These are phyloP conservation scores for Apeltes quadracus DNA, from an alignment of 2,113 vertebrate species.

Conservation along the genomic window DNA sequence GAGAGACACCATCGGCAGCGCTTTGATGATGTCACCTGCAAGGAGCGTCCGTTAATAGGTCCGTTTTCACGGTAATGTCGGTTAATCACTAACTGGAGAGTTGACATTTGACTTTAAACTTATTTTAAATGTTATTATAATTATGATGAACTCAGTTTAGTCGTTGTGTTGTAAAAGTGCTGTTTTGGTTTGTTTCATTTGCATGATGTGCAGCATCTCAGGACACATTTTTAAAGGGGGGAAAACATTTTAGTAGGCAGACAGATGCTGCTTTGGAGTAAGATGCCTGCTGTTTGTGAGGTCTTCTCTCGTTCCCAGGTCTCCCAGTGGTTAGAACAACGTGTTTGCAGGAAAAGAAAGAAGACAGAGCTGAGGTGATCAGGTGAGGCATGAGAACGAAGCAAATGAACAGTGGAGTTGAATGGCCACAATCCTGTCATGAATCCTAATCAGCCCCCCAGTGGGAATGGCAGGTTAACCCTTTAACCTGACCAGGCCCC, in stretches of 20 bases:
- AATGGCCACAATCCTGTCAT: slow-evolving; percentile 42
- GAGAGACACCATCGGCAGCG: background rate
- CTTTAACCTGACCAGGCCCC: slow-evolving; percentile 24
- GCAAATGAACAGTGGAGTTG: slow-evolving; percentile 37
- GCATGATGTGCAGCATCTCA: slow-evolving; percentile 4
- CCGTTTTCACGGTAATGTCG: background rate
- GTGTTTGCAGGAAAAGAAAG: slow-evolving; percentile 23
- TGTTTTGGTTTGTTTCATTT: slow-evolving; percentile 5
- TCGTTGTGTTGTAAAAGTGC: background rate
- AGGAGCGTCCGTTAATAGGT: background rate
- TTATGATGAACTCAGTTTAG: slow-evolving; percentile 5
- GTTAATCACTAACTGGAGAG: slow-evolving; percentile 3
- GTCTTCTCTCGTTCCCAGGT: slow-evolving; percentile 12
- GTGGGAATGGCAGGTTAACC: slow-evolving; percentile 25
- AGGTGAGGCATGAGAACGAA: slow-evolving; percentile 34
- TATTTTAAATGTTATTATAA: background rate
- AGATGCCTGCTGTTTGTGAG: background rate
- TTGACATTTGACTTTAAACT: slow-evolving; percentile 6
- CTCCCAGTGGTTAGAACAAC: slow-evolving; percentile 21
- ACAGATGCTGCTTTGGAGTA: slow-evolving; percentile 39
- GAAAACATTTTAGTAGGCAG: background rate
- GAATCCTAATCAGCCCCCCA: slow-evolving; percentile 50
- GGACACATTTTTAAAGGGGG: slow-evolving; percentile 33
- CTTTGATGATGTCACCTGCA: slow-evolving; percentile 13
- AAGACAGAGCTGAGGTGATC: slow-evolving; percentile 28